Percentiles rank a stretch among this genome's conserved stretches.
Conservation (phyloP, 2,113 vertebrate genomes). For the Pelvicachromis taeniatus region DNA sequence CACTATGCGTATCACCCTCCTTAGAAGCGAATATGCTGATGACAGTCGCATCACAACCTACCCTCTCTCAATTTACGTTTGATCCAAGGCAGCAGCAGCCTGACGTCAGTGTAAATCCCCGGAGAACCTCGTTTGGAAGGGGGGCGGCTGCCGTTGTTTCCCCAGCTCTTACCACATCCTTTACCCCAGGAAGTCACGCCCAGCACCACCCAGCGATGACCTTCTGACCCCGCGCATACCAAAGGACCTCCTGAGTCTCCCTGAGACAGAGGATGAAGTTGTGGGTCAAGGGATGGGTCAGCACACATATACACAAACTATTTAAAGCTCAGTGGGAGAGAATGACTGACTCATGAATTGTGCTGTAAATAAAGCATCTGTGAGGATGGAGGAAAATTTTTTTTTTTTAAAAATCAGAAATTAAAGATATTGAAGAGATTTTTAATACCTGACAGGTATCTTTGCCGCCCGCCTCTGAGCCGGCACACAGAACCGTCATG, state of each 20-base stretch:
- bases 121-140: constrained; percentile 76
- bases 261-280: constrained; percentile 49
- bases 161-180: constrained; percentile 84
- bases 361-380: not conserved
- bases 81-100: constrained; percentile 79
- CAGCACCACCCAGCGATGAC: constrained; percentile 73
- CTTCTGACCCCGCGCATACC: constrained; percentile 73
- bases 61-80: constrained; percentile 58
- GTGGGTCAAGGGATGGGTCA: not conserved
- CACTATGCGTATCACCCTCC: not conserved
- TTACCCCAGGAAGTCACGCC: constrained; percentile 88
- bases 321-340: not conserved
- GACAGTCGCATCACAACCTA: not conserved
- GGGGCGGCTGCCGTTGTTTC: constrained; percentile 61
- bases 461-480: constrained; percentile 79
- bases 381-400: not conserved
- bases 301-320: not conserved
- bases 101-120: constrained; percentile 82
- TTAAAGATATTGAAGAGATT: not conserved
- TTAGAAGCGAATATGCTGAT: not conserved
- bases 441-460: constrained; percentile 84
- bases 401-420: not conserved
- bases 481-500: constrained; percentile 81
- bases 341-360: not conserved
- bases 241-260: constrained; percentile 86